A percentile compares a stretch with the other conserved stretches of the same genome.
Conservation (phyloP, 1,140 invertebrate species). For the Yoshiicerus persimilis region DNA sequence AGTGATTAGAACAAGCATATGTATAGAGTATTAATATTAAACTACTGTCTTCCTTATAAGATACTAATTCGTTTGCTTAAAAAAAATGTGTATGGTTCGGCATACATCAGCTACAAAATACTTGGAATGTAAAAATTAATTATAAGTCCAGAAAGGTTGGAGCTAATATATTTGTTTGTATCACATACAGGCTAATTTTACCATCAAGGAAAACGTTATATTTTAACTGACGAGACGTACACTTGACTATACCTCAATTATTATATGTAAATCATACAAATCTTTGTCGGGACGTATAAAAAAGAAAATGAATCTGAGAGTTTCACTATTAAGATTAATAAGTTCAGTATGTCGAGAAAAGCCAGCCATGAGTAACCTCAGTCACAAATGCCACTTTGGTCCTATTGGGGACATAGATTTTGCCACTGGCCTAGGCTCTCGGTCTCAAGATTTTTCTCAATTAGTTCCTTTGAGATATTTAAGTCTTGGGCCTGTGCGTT, state of each 20-base stretch:
- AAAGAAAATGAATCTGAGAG: neutral
- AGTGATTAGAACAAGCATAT: neutral
- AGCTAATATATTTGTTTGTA: neutral
- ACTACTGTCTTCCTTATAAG: neutral
- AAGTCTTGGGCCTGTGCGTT: neutral
- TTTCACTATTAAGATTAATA: neutral
- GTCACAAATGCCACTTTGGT: neutral
- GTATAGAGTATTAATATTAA: neutral
- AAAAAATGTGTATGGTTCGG: neutral
- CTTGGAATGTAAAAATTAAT: no score
- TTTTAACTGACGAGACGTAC: neutral
- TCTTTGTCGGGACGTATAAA: neutral
- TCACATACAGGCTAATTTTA: neutral
- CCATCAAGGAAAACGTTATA: neutral
- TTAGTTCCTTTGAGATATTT: neutral
- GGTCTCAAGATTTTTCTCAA: neutral
- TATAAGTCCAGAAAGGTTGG: no score
- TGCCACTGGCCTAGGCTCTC: slow-evolving; percentile 2
- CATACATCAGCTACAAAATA: no score
- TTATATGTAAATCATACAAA: neutral
- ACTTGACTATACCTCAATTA: neutral
- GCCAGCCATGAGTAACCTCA: neutral
- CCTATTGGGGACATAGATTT: neutral
- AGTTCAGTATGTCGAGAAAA: neutral
- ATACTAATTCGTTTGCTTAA: no score